Evolutionary conservation across 1,140 invertebrate species (phyloP), one percentile per base, ranked within the genome.

Genomic region (Latrodectus geometricus): DNA sequence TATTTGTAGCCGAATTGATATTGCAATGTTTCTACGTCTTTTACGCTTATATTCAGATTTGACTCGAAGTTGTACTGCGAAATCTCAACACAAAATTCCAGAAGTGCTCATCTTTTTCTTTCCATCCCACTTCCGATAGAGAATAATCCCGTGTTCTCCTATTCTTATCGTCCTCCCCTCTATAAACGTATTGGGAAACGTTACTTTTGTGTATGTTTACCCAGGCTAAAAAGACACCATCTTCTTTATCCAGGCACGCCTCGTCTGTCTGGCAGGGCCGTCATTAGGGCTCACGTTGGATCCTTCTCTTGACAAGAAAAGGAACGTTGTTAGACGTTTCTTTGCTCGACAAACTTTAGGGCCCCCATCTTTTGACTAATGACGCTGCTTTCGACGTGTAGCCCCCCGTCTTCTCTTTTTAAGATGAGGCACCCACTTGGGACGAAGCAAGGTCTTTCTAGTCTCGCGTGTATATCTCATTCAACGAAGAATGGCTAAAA

Each of bases 341-440:
- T 83, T 83, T 83, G 72, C 80, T 83, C 54, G 80, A 83, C 80
- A 83, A 83, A 83, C 80, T 83, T 83, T 23, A 74, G 80, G 72
- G 35, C 23, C 78, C 23, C 78, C n/a, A 14, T 69, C 80, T 83
- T 73, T 74, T 83, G 80, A 83, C 80, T 83, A 83, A 83, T 83
- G 80, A 83, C 80, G 80, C 52, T 20, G 49, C 66, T 80, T 65
- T 35, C 35, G 35, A 35, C 35, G 35, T 35, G 35, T 35, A 35
- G 35, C 35, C 35, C 48, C 49, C 15, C 35, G 14, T 74, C 72
- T 52, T 76, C 74, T 76, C 23, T 61, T 35, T 35, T 35, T 35
- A 11, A 17, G 54, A 61, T 8, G 54, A 61, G 61, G 61, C 66
- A 20, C 66, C 77, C 77, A 79, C 77, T 79, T 79, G 77, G 77